phyloP scores from a whole-genome alignment of 2,797 vertebrate genomes.

The Chrosomus eos region DNA sequence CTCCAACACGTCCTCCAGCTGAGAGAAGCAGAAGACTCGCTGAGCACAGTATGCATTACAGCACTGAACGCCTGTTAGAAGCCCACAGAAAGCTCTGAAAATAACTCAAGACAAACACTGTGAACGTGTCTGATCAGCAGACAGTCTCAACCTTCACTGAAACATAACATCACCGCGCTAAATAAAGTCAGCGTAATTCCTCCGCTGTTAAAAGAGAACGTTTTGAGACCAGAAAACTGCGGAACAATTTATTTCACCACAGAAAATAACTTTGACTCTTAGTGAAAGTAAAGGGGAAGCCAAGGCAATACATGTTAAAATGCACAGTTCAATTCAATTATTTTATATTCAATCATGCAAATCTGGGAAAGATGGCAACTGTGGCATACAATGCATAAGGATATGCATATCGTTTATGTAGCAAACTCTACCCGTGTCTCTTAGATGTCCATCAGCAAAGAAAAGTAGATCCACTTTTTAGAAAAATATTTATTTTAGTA shows the following conservation, averaged over 20 bases:
- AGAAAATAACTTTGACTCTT: no score
- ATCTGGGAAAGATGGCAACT: neutral
- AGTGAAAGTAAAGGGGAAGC: no score
- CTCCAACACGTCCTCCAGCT: constrained; percentile 83
- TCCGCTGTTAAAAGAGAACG: neutral
- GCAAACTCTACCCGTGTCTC: neutral
- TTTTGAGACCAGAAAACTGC: neutral
- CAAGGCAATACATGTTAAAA: neutral
- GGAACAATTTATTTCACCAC: no score
- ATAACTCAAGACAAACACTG: constrained; percentile 24
- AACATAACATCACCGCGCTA: neutral
- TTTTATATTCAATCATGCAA: neutral
- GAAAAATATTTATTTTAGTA: neutral
- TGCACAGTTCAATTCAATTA: neutral
- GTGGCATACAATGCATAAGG: neutral
- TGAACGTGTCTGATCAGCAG: neutral
- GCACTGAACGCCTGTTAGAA: neutral
- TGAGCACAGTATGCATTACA: constrained; percentile 75
- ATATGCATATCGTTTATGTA: no score
- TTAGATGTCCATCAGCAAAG: no score
- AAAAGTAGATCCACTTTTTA: neutral
- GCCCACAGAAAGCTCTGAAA: constrained; percentile 10
- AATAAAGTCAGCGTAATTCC: neutral
- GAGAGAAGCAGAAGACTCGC: constrained; percentile 78
- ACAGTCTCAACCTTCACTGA: neutral